Percentiles rank a stretch among this genome's conserved stretches.
These are phyloP conservation scores for Lepidostoma basale DNA, from an alignment of 1,140 invertebrate species.

Conservation along the genomic window DNA sequence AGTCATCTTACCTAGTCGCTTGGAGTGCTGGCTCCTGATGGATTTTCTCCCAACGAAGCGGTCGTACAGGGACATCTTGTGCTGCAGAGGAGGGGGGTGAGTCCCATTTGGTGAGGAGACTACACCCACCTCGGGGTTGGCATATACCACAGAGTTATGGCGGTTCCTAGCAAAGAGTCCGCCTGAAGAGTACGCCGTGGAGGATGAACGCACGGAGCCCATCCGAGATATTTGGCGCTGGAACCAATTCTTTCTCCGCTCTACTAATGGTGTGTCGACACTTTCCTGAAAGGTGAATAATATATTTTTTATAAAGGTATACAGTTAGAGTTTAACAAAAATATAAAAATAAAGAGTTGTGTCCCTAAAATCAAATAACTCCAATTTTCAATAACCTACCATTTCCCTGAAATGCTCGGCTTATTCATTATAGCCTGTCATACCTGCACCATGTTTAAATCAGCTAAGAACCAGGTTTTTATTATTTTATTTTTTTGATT, in stretches of 20 bases:
- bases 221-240: constrained; percentile 80
- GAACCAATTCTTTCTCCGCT: constrained; percentile 86
- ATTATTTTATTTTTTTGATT: no score
- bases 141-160: constrained; percentile 75
- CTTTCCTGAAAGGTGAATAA: constrained; percentile 76
- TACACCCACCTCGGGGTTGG: constrained; percentile 74
- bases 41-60: constrained; percentile 80
- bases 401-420: no score
- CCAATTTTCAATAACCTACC: no score
- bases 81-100: constrained; percentile 56
- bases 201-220: constrained; percentile 81
- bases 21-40: constrained; percentile 66
- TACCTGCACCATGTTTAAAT: no score
- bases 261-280: constrained; percentile 83
- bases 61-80: constrained; percentile 82
- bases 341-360: no score
- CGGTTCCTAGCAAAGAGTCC: constrained; percentile 75
- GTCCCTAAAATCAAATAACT: no score
- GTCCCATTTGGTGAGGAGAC: constrained; percentile 48
- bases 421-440: no score
- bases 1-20: constrained; percentile 65
- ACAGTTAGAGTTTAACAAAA: no score
- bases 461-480: no score
- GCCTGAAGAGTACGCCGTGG: constrained; percentile 82
- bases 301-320: not conserved